These are phyloP conservation scores for Scrobipalpa atriplicella DNA, from an alignment of 2,888 invertebrate genomes.

Conservation along the genomic window DNA sequence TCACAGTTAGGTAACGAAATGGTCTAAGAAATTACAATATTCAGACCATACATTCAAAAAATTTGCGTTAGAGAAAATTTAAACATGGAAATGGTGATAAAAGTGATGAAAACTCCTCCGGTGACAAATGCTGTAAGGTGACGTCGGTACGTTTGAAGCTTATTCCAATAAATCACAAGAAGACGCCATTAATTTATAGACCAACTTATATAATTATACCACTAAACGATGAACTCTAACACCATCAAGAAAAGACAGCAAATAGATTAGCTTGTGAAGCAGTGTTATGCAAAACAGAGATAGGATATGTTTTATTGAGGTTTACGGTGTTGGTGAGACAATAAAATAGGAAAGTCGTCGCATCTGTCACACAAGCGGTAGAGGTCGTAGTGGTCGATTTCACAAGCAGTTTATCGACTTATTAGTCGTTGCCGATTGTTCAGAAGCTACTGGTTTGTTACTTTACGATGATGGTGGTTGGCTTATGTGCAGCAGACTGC, in stretches of 20 bases:
- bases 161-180: slow-evolving; percentile 64
- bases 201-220: slow-evolving; percentile 37
- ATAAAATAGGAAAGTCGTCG: slow-evolving; percentile 64
- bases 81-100: slow-evolving; percentile 16
- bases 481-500: not conserved
- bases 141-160: slow-evolving; percentile 61
- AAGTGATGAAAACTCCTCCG: not conserved
- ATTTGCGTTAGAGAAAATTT: slow-evolving; percentile 17
- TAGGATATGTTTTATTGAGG: slow-evolving; percentile 51
- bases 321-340: slow-evolving; percentile 58
- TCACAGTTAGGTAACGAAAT: slow-evolving; percentile 40
- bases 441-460: not conserved
- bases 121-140: slow-evolving; percentile 32
- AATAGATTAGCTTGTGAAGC: slow-evolving; percentile 34
- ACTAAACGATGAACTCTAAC: slow-evolving; percentile 35
- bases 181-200: slow-evolving; percentile 61
- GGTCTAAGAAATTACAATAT: slow-evolving; percentile 17
- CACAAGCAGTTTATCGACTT: not conserved
- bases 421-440: not conserved
- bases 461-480: no score
- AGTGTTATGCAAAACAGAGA: slow-evolving; percentile 32
- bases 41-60: slow-evolving; percentile 16
- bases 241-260: slow-evolving; percentile 39
- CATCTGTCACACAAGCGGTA: not conserved
- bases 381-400: not conserved